phyloP scores from a whole-genome alignment of 1,140 invertebrate species.

The Microplitis mediator region DNA sequence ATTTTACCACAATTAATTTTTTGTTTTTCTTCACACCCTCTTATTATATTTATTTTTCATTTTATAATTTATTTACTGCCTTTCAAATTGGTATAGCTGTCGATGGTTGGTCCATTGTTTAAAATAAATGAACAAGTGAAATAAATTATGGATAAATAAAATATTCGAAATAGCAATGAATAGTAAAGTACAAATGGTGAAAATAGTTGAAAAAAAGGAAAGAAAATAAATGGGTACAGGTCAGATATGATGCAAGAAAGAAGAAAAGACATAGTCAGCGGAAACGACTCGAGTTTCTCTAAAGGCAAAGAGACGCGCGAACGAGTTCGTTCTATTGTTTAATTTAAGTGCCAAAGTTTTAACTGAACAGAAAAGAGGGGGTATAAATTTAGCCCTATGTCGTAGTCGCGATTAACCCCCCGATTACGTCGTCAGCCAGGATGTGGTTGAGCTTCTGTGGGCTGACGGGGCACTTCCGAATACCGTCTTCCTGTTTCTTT shows the following conservation, averaged over 20 bases:
- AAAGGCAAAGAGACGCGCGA: slow-evolving; percentile 37
- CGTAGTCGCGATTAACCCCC: slow-evolving; percentile 21
- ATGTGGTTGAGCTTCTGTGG: slow-evolving; percentile 16
- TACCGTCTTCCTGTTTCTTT: not conserved
- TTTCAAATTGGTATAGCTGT: no score
- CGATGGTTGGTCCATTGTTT: not conserved
- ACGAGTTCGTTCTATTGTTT: slow-evolving; percentile 55
- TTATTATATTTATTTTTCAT: not conserved
- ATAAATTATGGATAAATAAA: no score
- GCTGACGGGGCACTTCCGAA: slow-evolving; percentile 29
- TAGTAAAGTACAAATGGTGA: not conserved
- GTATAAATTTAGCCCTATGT: slow-evolving; percentile 20
- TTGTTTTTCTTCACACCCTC: not conserved
- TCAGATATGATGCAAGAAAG: not conserved
- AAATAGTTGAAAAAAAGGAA: slow-evolving; percentile 1
- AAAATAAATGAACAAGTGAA: no score
- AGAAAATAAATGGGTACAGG: slow-evolving; percentile 2
- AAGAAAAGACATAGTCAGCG: not conserved
- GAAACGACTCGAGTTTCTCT: slow-evolving; percentile 21
- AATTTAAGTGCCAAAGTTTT: slow-evolving; percentile 59
- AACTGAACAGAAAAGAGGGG: slow-evolving; percentile 48
- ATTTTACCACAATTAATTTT: slow-evolving; percentile 52
- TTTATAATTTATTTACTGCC: not conserved
- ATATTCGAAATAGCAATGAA: not conserved
- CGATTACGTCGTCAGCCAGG: slow-evolving; percentile 26